Percentiles rank a stretch among this genome's conserved stretches.
Conservation (phyloP, 2,797 vertebrate genomes). For the Alcedo quadribrachys region DNA sequence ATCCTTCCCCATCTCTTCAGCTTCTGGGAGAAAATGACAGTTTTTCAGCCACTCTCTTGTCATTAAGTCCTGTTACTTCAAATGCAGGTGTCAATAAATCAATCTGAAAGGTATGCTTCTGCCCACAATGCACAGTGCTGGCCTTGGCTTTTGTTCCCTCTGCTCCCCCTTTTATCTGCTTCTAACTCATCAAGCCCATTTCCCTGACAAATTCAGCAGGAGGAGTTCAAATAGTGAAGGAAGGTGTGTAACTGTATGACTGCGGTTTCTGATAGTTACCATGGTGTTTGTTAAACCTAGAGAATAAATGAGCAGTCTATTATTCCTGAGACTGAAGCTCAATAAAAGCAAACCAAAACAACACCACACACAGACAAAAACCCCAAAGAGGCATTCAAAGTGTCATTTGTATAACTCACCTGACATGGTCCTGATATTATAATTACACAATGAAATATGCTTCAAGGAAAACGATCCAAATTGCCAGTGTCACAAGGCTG, state of each 20-base stretch:
- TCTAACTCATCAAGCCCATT: neutral
- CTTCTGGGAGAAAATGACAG: neutral
- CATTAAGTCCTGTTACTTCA: neutral
- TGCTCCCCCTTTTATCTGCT: neutral
- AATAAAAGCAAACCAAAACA: neutral
- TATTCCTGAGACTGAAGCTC: conserved; percentile 37
- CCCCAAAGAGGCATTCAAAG: neutral
- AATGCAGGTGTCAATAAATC: neutral
- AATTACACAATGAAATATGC: conserved; percentile 22
- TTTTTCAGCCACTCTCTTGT: neutral
- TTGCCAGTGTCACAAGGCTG: conserved; percentile 8
- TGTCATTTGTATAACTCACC: conserved; percentile 20
- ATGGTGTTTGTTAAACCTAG: neutral
- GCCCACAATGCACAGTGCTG: neutral
- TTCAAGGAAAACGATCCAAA: conserved; percentile 24
- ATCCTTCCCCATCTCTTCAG: neutral
- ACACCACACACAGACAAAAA: neutral
- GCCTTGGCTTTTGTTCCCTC: neutral
- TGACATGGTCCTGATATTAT: neutral
- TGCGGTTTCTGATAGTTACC: conserved; percentile 3
- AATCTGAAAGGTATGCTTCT: neutral
- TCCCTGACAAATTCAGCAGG: neutral
- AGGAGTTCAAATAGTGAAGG: neutral
- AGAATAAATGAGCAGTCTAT: conserved; percentile 30
- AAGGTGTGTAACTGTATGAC: neutral